phyloP scores from a whole-genome alignment of 1,140 invertebrate species.

The Hyposmocoma kahamanoa region DNA sequence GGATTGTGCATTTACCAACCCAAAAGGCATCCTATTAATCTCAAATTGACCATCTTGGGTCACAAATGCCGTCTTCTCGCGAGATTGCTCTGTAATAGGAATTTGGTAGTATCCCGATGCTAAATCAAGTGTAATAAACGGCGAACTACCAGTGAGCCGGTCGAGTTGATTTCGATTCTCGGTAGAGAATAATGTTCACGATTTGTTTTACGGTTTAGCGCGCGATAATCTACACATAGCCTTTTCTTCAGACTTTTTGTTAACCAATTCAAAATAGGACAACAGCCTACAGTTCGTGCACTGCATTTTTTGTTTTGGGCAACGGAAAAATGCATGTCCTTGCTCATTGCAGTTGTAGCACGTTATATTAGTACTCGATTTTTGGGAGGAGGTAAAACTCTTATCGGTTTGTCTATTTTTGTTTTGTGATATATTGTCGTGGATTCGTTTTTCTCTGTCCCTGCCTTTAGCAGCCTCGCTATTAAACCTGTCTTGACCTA shows the following conservation, averaged over 20 bases:
- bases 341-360: slow-evolving; percentile 14
- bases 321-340: slow-evolving; percentile 8
- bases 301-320: slow-evolving; percentile 2
- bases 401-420: not conserved
- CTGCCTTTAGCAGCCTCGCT: not conserved
- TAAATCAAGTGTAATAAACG: slow-evolving; percentile 2
- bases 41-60: not conserved
- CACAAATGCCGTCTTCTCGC: not conserved
- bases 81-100: not conserved
- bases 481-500: not conserved
- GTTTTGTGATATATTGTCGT: not conserved
- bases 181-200: slow-evolving; percentile 13
- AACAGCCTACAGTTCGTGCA: slow-evolving; percentile 4
- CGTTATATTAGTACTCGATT: not conserved
- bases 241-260: slow-evolving; percentile 15
- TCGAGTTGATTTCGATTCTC: slow-evolving; percentile 44
- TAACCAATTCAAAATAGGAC: slow-evolving; percentile 9
- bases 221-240: slow-evolving; percentile 19
- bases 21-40: not conserved
- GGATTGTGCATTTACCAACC: not conserved
- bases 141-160: slow-evolving; percentile 30
- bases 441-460: slow-evolving; percentile 1
- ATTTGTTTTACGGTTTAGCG: slow-evolving; percentile 15
- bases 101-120: slow-evolving; percentile 1
- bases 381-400: not conserved